Conservation (phyloP, 1,140 invertebrate genomes). For the Drosophila simulans region DNA sequence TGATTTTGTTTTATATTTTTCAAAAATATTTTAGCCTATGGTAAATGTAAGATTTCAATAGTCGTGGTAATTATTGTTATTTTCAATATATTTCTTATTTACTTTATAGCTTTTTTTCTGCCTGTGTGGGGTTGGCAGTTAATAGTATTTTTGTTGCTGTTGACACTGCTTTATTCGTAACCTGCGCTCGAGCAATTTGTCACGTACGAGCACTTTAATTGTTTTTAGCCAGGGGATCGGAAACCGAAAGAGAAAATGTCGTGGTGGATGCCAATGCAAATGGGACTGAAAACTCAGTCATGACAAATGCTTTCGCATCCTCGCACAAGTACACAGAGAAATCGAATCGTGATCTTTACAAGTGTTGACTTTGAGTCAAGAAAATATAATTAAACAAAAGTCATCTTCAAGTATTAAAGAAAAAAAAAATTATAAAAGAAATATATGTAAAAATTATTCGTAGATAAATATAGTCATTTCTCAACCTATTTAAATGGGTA, state of each 20-base stretch:
- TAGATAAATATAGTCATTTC: too few relatives aligned
- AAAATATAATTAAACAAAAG: background rate
- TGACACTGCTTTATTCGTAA: slow-evolving; percentile 49
- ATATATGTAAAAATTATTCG: background rate
- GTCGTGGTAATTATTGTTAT: too few relatives aligned
- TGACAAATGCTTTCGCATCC: slow-evolving; percentile 4
- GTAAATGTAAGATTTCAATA: too few relatives aligned
- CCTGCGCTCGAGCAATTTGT: slow-evolving; percentile 81
- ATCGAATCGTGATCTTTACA: background rate
- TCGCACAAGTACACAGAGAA: slow-evolving; percentile 1
- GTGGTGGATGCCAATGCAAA: slow-evolving; percentile 1
- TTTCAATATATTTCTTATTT: too few relatives aligned
- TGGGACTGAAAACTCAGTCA: slow-evolving; percentile 6
- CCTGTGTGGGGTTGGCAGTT: background rate
- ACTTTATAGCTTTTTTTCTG: background rate
- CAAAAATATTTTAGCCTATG: too few relatives aligned
- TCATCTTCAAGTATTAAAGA: background rate
- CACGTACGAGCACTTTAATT: slow-evolving; percentile 82
- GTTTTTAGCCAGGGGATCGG: slow-evolving; percentile 46
- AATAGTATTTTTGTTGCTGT: slow-evolving; percentile 23
- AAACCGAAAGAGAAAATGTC: slow-evolving; percentile 12
- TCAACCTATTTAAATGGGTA: too few relatives aligned
- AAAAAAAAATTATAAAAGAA: background rate
- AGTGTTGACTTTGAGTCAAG: background rate
- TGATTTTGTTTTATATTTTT: background rate